These are phyloP conservation scores for Drosophila albomicans DNA, from an alignment of 1,140 invertebrate genomes.

Conservation along the genomic window DNA sequence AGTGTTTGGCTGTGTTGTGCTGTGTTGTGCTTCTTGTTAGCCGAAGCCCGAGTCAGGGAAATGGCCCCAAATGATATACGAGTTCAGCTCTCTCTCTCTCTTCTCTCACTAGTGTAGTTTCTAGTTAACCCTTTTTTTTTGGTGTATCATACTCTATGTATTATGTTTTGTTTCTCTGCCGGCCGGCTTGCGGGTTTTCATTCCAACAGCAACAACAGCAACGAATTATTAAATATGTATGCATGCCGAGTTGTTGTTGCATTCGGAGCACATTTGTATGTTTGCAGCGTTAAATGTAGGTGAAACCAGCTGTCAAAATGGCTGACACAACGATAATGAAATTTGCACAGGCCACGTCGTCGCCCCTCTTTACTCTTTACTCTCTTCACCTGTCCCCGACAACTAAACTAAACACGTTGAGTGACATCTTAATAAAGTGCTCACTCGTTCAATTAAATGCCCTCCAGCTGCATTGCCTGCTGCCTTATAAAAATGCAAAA, in stretches of 20 bases:
- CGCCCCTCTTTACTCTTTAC: too few species aligned
- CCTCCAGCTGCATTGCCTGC: conserved; percentile 31
- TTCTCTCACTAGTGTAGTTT: conserved; percentile 30
- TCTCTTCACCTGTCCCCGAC: too few species aligned
- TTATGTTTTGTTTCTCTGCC: conserved; percentile 17
- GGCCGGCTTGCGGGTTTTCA: conserved; percentile 38
- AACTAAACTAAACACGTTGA: conserved; percentile 64
- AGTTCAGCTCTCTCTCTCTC: conserved; percentile 39
- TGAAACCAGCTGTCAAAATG: conserved; percentile 75
- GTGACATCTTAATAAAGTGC: conserved; percentile 83
- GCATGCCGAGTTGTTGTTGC: conserved; percentile 12
- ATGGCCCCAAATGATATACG: conserved; percentile 73
- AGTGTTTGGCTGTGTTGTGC: conserved; percentile 51
- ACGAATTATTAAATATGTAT: conserved; percentile 70
- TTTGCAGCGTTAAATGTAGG: conserved; percentile 71
- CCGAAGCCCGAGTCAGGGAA: conserved; percentile 20
- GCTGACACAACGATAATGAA: conserved; percentile 78
- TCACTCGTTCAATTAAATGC: conserved; percentile 81
- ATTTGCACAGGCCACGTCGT: conserved; percentile 70
- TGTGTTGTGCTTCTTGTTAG: conserved; percentile 75
- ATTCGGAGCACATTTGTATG: neutral
- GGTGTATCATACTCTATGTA: neutral
- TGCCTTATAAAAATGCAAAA: conserved; percentile 61
- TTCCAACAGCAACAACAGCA: conserved; percentile 10
- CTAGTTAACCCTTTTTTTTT: conserved; percentile 44